Evolutionary conservation across 92 coral and sea anemone genomes (phyloP).

Genomic region (Heteractis magnifica): DNA sequence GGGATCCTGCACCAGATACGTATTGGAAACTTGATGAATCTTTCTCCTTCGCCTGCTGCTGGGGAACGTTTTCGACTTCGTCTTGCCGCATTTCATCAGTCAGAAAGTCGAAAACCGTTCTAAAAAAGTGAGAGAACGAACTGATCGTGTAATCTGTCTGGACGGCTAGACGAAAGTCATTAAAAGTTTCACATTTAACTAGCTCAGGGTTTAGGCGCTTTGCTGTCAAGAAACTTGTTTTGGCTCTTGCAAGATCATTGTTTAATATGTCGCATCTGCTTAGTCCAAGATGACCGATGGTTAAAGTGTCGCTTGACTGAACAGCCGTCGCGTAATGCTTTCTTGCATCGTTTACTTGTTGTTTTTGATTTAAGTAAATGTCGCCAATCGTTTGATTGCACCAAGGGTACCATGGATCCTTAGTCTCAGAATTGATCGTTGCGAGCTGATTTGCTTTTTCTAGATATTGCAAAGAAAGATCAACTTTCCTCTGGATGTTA

Average conservation of each 20-base stretch:
- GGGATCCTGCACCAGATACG: not conserved
- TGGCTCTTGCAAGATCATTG: not conserved
- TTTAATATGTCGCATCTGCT: conserved; percentile 9
- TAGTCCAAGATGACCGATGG: conserved; percentile 16
- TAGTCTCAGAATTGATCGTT: not conserved
- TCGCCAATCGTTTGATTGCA: conserved; percentile 4
- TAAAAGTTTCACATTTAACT: not conserved
- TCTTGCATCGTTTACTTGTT: not conserved
- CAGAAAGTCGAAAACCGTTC: no score
- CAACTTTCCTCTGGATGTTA: not conserved
- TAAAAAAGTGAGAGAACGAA: not conserved
- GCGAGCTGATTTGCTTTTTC: conserved; percentile 9
- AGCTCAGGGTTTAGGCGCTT: conserved; percentile 12
- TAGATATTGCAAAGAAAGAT: conserved; percentile 1
- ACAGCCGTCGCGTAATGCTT: conserved; percentile 1
- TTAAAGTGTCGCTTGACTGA: not conserved
- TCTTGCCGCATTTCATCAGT: not conserved
- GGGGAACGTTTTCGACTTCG: no score
- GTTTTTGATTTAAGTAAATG: not conserved
- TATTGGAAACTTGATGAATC: no score
- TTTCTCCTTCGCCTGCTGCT: no score
- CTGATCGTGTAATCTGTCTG: not conserved
- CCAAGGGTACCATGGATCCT: conserved; percentile 13
- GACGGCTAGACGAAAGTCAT: not conserved
- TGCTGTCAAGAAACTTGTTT: not conserved